phyloP scores from a whole-genome alignment of 2,797 vertebrate species.

The Acipenser oxyrinchus region DNA sequence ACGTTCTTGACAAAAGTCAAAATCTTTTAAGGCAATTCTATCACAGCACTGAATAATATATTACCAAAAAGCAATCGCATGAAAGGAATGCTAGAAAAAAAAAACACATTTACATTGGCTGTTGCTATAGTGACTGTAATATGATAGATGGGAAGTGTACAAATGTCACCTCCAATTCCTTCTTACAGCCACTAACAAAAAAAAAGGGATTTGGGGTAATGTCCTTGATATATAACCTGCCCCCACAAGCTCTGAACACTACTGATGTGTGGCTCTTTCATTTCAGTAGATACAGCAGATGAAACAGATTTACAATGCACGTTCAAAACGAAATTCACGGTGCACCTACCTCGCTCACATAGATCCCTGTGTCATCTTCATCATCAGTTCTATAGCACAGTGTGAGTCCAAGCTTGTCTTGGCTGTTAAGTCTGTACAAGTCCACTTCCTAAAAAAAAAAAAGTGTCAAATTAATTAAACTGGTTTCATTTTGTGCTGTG shows the following conservation, averaged over 20 bases:
- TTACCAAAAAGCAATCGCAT: too few relatives aligned
- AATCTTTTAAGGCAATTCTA: too few relatives aligned
- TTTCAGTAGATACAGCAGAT: too few relatives aligned
- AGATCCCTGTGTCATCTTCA: slow-evolving; percentile 70
- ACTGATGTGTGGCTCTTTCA: not conserved
- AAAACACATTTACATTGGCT: not conserved
- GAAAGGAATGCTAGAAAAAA: too few relatives aligned
- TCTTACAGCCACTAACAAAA: slow-evolving; percentile 4
- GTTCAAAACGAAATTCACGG: not conserved
- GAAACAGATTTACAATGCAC: not conserved
- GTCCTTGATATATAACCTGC: not conserved
- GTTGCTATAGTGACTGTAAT: slow-evolving; percentile 8
- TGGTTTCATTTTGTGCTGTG: too few relatives aligned
- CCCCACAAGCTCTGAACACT: not conserved
- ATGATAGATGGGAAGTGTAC: slow-evolving; percentile 11
- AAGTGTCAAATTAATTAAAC: not conserved
- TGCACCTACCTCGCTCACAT: slow-evolving; percentile 62
- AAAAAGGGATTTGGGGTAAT: slow-evolving; percentile 3
- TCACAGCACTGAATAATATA: too few relatives aligned
- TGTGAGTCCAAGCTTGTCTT: slow-evolving; percentile 70
- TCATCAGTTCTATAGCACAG: slow-evolving; percentile 70
- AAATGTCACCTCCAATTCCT: slow-evolving; percentile 14
- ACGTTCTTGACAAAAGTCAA: too few relatives aligned
- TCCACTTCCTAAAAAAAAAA: slow-evolving; percentile 58
- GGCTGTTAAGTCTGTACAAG: slow-evolving; percentile 60